Evolutionary conservation across 2,888 invertebrate species (phyloP), one percentile per base, ranked within the genome.

Genomic region (Rosalia funebris): DNA sequence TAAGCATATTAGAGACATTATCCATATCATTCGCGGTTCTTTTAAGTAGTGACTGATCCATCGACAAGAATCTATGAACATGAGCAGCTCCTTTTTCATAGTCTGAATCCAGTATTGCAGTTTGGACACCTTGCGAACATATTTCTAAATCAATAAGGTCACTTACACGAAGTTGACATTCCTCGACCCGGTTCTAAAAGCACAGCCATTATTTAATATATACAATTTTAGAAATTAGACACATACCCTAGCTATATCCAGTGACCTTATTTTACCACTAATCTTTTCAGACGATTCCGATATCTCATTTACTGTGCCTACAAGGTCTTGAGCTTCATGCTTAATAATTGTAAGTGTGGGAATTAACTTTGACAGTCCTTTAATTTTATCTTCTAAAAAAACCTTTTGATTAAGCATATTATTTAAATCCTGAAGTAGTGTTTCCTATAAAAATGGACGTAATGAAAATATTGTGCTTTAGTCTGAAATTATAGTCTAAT

Each of bases 1-100:
- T 89, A 46, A 89, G 87, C 58, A 92, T 85, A 57, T 88, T 88
- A n/a, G 87, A 86, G 19, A 88, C 88, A 83, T 85, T 86, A 70
- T 86, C 88, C 73, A 94, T 85, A 84, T 95, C 88, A 69, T 88
- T 87, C 0, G 92, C 91, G 2, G 92, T 91, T 76, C 89, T 87
- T 73, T 90, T 88, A 4, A 95, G 77, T 9, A 92, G 83, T 63
- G 88, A 88, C 74, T 96, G 95, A 82, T 97, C 97, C 89, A 98
- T 94, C 53, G 92, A 90, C 37, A 97, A 84, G 82, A 95, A 98
- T 39, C 98, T 87, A 71, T 97, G 95, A 42, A 99, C 92, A 77
- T 98, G 98, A 0, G 90, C 95, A 9, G 98, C 98, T 54, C 97
- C 96, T 82, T 93, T 92, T 81, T 99, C 99, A 82, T 93, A 98